Evolutionary conservation across 2,888 invertebrate species (phyloP).

Genomic region (Psylliodes chrysocephalus): DNA sequence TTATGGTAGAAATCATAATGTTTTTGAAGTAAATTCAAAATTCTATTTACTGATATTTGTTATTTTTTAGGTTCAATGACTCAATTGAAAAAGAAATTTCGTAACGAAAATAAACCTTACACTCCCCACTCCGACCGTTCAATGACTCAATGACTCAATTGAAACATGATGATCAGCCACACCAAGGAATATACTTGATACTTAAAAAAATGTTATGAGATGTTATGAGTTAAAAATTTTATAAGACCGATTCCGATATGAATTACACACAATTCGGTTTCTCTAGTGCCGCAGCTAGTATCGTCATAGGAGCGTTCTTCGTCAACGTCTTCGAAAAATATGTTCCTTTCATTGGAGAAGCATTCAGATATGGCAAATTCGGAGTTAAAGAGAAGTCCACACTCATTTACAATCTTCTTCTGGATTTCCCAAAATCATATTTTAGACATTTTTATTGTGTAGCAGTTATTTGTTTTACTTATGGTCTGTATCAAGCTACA

Average conservation of each 20-base stretch:
- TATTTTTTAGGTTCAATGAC: too few species aligned
- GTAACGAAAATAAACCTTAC: too few species aligned
- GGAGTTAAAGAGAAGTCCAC: slow-evolving; percentile 65
- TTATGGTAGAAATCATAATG: too few species aligned
- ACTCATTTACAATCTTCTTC: slow-evolving; percentile 57
- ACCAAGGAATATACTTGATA: too few species aligned
- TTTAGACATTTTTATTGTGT: slow-evolving; percentile 85
- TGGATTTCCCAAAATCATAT: slow-evolving; percentile 82
- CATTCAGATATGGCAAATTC: slow-evolving; percentile 80
- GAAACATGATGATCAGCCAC: too few species aligned
- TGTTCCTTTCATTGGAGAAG: slow-evolving; percentile 75
- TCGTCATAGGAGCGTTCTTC: slow-evolving; percentile 70
- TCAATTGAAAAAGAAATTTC: too few species aligned
- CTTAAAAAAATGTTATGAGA: too few species aligned
- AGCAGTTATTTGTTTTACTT: slow-evolving; percentile 70
- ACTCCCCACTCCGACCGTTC: too few species aligned
- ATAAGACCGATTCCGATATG: slow-evolving; percentile 30
- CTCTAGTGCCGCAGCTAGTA: slow-evolving; percentile 49
- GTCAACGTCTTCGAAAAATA: slow-evolving; percentile 74
- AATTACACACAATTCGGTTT: slow-evolving; percentile 56
- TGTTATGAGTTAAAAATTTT: too few species aligned
- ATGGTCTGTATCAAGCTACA: slow-evolving; percentile 65
- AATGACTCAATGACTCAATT: too few species aligned
- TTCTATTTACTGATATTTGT: too few species aligned
- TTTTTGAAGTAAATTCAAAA: too few species aligned